phyloP scores from a whole-genome alignment of 2,797 vertebrate genomes.

The Bryconaethiops microstoma region DNA sequence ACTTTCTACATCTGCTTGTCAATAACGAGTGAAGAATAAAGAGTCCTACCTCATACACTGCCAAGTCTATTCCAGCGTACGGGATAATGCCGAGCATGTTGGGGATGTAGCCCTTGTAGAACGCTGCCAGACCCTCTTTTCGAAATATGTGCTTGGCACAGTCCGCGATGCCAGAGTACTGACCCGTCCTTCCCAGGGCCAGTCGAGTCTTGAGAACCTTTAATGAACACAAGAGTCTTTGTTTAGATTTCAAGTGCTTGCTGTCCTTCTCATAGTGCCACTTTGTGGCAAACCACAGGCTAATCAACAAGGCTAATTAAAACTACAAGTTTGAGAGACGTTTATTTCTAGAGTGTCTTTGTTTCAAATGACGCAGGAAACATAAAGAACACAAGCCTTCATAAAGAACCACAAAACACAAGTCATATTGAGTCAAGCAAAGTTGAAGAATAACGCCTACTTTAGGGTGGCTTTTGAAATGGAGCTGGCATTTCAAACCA shows the following conservation, averaged over 20 bases:
- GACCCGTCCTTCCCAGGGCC: constrained; percentile 90
- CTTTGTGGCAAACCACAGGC: neutral
- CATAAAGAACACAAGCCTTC: too few relatives aligned
- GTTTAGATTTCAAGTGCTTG: constrained; percentile 19
- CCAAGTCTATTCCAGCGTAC: constrained; percentile 94
- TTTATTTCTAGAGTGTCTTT: neutral
- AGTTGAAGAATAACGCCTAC: constrained; percentile 20
- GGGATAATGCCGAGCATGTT: constrained; percentile 98
- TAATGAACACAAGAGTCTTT: constrained; percentile 17
- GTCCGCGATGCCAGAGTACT: constrained; percentile 86
- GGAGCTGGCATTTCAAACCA: constrained; percentile 35
- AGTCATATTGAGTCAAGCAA: constrained; percentile 10
- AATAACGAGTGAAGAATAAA: neutral
- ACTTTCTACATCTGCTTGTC: neutral
- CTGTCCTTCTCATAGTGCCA: neutral
- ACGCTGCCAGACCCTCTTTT: constrained; percentile 86
- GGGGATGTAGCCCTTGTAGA: constrained; percentile 96
- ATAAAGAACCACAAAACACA: constrained; percentile 19
- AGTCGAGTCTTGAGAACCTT: constrained; percentile 95
- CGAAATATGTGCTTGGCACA: constrained; percentile 87
- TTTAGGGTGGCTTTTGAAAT: constrained; percentile 20
- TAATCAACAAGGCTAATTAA: constrained; percentile 17
- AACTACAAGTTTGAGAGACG: neutral
- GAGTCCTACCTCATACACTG: constrained; percentile 88
- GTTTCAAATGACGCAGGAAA: neutral